Conservation (phyloP, 2,888 invertebrate species). For the Caenorhabditis afra region DNA sequence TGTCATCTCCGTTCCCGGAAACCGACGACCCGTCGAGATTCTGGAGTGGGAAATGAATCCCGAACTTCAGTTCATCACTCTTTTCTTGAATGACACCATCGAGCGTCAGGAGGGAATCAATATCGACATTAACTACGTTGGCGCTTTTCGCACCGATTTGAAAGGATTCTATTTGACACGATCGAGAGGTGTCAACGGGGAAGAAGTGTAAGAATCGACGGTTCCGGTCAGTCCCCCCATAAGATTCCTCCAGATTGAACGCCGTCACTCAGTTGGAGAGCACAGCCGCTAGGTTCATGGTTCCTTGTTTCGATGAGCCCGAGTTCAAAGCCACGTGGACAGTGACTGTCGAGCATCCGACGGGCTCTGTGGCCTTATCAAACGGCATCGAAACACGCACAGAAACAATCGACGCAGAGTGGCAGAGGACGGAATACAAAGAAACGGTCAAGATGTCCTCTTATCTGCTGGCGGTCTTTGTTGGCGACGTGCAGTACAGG, state of each 20-base stretch:
- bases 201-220: slow-evolving; percentile 52
- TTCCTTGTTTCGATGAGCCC: slow-evolving; percentile 80
- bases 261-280: slow-evolving; percentile 78
- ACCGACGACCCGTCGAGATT: no score
- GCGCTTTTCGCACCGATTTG: slow-evolving; percentile 57
- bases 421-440: slow-evolving; percentile 85
- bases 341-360: slow-evolving; percentile 61
- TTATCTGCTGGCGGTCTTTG: slow-evolving; percentile 90
- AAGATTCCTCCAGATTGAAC: slow-evolving; percentile 54
- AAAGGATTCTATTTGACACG: slow-evolving; percentile 61
- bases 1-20: no score
- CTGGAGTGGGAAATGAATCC: neutral
- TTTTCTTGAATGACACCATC: neutral
- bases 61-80: neutral
- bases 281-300: slow-evolving; percentile 74
- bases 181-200: slow-evolving; percentile 2
- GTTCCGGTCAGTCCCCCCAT: neutral
- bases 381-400: slow-evolving; percentile 51
- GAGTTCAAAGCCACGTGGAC: slow-evolving; percentile 67
- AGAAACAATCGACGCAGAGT: slow-evolving; percentile 81
- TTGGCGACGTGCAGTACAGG: slow-evolving; percentile 88
- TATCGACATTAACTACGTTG: slow-evolving; percentile 62
- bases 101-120: neutral
- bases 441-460: slow-evolving; percentile 87
- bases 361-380: slow-evolving; percentile 69